These are phyloP conservation scores for Benitochromis conjunctus DNA, from an alignment of 2,113 vertebrate genomes.

Conservation along the genomic window DNA sequence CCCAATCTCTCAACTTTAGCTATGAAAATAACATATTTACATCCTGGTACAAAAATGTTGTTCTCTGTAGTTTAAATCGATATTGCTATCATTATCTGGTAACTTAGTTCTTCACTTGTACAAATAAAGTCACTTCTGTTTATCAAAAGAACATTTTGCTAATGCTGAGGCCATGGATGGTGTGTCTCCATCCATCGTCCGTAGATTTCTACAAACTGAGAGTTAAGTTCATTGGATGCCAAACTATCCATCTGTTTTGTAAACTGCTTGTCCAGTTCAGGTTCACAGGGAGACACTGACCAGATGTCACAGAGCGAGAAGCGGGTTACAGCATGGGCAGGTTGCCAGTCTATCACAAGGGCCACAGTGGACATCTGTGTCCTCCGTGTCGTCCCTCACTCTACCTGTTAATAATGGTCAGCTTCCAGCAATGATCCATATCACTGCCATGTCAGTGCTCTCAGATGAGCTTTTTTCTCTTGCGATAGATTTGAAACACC, in stretches of 20 bases:
- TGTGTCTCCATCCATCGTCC: too few species aligned
- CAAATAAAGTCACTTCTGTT: background rate
- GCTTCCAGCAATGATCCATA: background rate
- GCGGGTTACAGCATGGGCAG: background rate
- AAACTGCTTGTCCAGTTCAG: background rate
- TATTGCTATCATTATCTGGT: background rate
- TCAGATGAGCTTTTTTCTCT: background rate
- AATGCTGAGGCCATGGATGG: background rate
- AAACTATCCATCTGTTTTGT: background rate
- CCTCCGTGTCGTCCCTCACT: background rate
- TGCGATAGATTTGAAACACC: background rate
- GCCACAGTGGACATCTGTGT: background rate
- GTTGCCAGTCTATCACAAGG: fast-evolving
- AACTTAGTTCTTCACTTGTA: background rate
- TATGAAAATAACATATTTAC: background rate
- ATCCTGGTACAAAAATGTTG: background rate
- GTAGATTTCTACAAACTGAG: background rate
- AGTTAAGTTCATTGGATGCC: background rate
- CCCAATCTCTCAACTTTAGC: background rate
- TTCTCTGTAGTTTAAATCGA: background rate
- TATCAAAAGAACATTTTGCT: background rate
- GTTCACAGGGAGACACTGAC: background rate
- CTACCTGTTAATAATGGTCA: background rate
- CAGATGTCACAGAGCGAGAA: background rate
- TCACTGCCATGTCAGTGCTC: background rate